Evolutionary conservation across 2,113 vertebrate species (phyloP).

Genomic region (Paralichthys olivaceus): DNA sequence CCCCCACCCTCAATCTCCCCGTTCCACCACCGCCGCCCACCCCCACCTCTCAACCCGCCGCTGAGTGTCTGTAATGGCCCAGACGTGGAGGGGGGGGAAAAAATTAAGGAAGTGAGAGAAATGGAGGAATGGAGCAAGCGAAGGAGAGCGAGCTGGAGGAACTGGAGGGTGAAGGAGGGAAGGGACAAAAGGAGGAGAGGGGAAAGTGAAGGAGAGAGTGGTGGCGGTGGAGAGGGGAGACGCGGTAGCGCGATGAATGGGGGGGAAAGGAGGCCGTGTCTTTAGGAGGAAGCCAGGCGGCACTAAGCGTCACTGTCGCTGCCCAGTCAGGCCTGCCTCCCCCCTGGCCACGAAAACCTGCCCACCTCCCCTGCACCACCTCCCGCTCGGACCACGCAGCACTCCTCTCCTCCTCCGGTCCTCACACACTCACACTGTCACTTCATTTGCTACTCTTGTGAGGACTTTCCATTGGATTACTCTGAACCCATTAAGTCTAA

Average conservation of each 20-base stretch:
- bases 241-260: slow-evolving; percentile 78
- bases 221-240: slow-evolving; percentile 74
- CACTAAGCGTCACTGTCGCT: slow-evolving; percentile 94
- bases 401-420: slow-evolving; percentile 40
- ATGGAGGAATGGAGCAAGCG: slow-evolving; percentile 54
- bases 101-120: slow-evolving; percentile 61
- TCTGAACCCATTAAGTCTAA: slow-evolving; percentile 34
- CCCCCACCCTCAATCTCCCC: slow-evolving; percentile 61
- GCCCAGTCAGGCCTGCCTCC: slow-evolving; percentile 95
- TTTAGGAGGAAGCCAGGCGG: slow-evolving; percentile 96
- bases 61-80: slow-evolving; percentile 95
- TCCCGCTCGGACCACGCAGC: slow-evolving; percentile 51
- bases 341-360: slow-evolving; percentile 90
- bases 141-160: slow-evolving; percentile 70
- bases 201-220: slow-evolving; percentile 73
- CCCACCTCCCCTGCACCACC: slow-evolving; percentile 38
- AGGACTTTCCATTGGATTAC: slow-evolving; percentile 39
- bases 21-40: slow-evolving; percentile 71
- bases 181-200: slow-evolving; percentile 68
- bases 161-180: slow-evolving; percentile 70
- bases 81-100: slow-evolving; percentile 82
- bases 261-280: slow-evolving; percentile 82
- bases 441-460: slow-evolving; percentile 43
- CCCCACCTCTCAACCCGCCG: slow-evolving; percentile 84
- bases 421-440: slow-evolving; percentile 45